Base-by-base conservation (phyloP, 2,113 vertebrate genomes). In the Siniperca knerii region DNA sequence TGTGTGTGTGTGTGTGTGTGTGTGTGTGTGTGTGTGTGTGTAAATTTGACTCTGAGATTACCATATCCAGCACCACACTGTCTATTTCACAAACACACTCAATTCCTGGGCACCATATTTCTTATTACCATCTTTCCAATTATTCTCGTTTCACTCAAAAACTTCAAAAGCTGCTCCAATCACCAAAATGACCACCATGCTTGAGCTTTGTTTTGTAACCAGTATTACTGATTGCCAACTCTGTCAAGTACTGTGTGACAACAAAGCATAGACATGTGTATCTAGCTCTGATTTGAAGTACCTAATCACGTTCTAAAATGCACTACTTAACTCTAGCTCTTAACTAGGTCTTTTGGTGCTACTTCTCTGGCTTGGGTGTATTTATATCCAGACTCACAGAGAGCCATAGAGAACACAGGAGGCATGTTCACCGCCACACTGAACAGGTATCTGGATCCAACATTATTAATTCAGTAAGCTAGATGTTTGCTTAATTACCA, bases 121-220 rank as follows among this genome's bases (percentile, higher is more conserved):
- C 42, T 52, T 9, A 33, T 73, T 46, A 52, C n/a, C 46, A 15
- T 55, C 70, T 5, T 25, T 54, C 68, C 55, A 85, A 67, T 75
- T 75, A 75, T 68, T 60, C 71, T 33, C 0, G 1, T 62, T 69
- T 64, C 54, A 85, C 54, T 73, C 67, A 48, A 8, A 73, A 52
- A 37, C 62, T 75, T 73, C 69, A 79, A 67, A 48, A 84, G 52
- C 7, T n/a, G 29, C 29, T 79, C 54, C 42, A 71, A 57, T 60
- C 68, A 42, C 60, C 67, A 25, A 3, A 12, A 4, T 60, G 61
- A 13, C 57, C 33, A 3, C 13, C 16, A 1, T 13, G 55, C 33
- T 3, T 1, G 7, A 67, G 75, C 62, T 52, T 57, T 70, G 60
- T 55, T 70, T 77, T 35, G 15, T 0, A 18, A 73, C 79, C 60